These are phyloP conservation scores for Diabrotica undecimpunctata DNA, from an alignment of 1,140 invertebrate species.

Conservation along the genomic window DNA sequence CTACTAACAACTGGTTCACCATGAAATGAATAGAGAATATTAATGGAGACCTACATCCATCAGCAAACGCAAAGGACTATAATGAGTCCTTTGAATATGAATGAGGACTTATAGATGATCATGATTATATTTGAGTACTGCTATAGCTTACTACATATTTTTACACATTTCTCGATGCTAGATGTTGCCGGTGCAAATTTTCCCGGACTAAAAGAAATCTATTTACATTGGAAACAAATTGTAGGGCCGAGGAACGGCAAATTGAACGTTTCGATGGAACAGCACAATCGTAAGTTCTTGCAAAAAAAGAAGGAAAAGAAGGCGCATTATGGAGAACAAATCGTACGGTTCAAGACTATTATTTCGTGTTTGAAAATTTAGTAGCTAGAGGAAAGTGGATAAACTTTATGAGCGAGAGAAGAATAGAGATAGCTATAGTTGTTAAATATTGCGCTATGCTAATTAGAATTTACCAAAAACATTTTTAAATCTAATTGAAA, in stretches of 20 bases:
- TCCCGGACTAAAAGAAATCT: background rate
- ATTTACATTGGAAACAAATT: slow-evolving; percentile 1
- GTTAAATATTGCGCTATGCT: background rate
- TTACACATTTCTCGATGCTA: too few species aligned
- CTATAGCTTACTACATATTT: too few species aligned
- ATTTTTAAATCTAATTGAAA: too few species aligned
- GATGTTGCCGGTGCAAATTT: background rate
- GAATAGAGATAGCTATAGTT: background rate
- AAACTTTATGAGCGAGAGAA: background rate
- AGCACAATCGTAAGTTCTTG: background rate
- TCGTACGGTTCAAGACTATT: background rate
- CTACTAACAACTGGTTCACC: too few species aligned
- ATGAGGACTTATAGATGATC: too few species aligned
- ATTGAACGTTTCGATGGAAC: background rate
- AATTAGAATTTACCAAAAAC: too few species aligned
- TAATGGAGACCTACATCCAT: too few species aligned
- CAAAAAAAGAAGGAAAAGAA: background rate
- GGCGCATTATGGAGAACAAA: background rate
- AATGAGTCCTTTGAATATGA: too few species aligned
- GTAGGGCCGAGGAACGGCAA: background rate
- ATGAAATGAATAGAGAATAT: too few species aligned
- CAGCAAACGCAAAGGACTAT: too few species aligned
- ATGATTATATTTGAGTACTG: too few species aligned
- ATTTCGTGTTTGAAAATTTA: slow-evolving; percentile 3
- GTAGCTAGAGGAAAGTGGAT: background rate